Percentiles rank a stretch among this genome's conserved stretches.
These are phyloP conservation scores for Ptychoptera contaminata DNA, from an alignment of 2,888 invertebrate species.

Conservation along the genomic window DNA sequence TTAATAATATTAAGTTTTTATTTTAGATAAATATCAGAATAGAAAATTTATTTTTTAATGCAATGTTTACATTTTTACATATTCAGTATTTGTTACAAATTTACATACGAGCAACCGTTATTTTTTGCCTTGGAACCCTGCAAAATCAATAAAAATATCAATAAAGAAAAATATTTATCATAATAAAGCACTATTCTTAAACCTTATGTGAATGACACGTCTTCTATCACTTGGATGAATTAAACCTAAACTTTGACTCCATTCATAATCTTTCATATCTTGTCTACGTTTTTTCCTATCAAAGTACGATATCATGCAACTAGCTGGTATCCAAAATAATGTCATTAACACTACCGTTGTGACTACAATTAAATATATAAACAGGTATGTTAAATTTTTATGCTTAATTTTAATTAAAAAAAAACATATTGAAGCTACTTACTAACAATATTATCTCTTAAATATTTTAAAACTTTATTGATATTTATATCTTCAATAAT, in stretches of 20 bases:
- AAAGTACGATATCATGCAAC: slow-evolving; percentile 73
- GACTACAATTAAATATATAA: slow-evolving; percentile 17
- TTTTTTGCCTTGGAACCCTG: slow-evolving; percentile 30
- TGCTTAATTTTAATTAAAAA: background rate
- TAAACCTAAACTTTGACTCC: slow-evolving; percentile 51
- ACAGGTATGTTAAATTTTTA: background rate
- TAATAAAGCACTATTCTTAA: background rate
- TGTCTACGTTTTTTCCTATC: slow-evolving; percentile 59
- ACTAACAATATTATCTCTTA: slow-evolving; percentile 87
- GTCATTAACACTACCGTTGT: slow-evolving; percentile 77
- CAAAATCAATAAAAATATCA: background rate
- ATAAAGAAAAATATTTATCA: background rate
- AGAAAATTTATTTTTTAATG: no score
- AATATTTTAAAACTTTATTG: slow-evolving; percentile 74
- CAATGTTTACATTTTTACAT: no score
- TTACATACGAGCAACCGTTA: slow-evolving; percentile 27
- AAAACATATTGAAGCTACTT: slow-evolving; percentile 22
- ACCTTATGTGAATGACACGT: slow-evolving; percentile 52
- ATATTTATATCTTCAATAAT: slow-evolving; percentile 94
- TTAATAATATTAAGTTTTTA: no score
- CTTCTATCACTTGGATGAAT: slow-evolving; percentile 59
- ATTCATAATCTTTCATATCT: slow-evolving; percentile 53
- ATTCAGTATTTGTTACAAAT: background rate
- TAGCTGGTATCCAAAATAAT: slow-evolving; percentile 89
- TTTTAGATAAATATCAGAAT: no score